Base-by-base conservation (phyloP, 2,113 vertebrate species). In the Hucho hucho region DNA sequence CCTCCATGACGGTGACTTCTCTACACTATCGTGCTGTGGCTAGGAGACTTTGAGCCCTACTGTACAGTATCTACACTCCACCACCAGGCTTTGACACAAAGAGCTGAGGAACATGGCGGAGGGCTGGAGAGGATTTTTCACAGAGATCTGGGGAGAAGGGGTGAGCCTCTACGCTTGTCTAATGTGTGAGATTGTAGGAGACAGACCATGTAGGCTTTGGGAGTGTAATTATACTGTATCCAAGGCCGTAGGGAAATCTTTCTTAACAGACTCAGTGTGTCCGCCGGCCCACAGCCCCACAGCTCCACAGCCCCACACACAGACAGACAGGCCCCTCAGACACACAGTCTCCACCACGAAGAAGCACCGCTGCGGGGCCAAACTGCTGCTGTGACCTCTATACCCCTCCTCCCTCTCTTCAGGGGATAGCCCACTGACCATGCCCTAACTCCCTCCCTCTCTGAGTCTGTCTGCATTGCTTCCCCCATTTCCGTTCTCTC, bases 161-260 rank as follows among this genome's bases (percentile, higher is more conserved):
- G 81, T 73, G 79, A 86, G 82, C 82, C 74, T 79, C 77, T 67
- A 80, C 18, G 70, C 83, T 88, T 84, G 86, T 87, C 83, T 82
- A 84, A 87, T 86, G 86, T 87, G 83, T 79, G 84, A 87, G 87
- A 87, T 82, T 74, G 83, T 78, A 76, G 79, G 83, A 90, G 88
- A 89, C 86, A 82, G 88, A 85, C 86, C 83, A 80, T 64, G 84
- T 83, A 82, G 88, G 84, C 89, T 90, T 90, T 89, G 89, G 89
- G 70, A 90, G 89, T 91, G 90, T 92, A 92, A 92, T 92, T 92
- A 91, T 86, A 81, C 86, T 88, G 87, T 84, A 89, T 87, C 80
- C 63, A 83, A 88, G 81, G 80, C 85, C 87, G 88, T 81, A 84
- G 84, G 87, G 84, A 88, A 87, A 87, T 86, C 87, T 84, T 79